Evolutionary conservation across 2,113 vertebrate species (phyloP).

Genomic region (Albula glossodonta): DNA sequence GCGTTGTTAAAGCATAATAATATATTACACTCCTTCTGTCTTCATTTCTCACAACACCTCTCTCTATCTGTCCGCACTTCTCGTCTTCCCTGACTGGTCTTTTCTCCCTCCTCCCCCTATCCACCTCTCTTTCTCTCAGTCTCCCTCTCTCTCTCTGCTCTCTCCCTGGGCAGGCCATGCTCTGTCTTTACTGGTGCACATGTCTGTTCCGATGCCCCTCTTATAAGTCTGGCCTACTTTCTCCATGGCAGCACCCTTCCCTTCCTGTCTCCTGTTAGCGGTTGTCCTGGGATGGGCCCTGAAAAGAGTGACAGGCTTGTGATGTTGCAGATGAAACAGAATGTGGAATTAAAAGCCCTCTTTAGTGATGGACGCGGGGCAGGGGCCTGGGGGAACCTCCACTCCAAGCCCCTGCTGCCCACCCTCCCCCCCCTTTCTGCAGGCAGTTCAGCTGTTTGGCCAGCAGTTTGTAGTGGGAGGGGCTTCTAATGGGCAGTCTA

Average conservation of each 20-base stretch:
- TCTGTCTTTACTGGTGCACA: background rate
- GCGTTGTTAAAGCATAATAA: no score
- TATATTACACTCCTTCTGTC: background rate
- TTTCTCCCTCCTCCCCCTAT: background rate
- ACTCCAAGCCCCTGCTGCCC: background rate
- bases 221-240: background rate
- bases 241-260: background rate
- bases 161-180: background rate
- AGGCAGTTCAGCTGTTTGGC: slow-evolving; percentile 16
- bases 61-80: background rate
- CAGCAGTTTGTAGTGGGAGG: slow-evolving; percentile 39
- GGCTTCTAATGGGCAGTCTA: slow-evolving; percentile 34
- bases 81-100: background rate
- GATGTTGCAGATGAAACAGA: slow-evolving; percentile 1
- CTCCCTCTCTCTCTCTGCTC: background rate
- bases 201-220: background rate
- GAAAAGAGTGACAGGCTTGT: background rate
- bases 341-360: background rate
- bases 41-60: background rate
- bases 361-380: background rate
- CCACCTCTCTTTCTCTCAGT: background rate
- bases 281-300: background rate
- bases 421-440: background rate
- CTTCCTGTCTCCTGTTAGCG: background rate
- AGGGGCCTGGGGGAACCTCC: background rate